Evolutionary conservation across 92 coral and sea anemone species (phyloP), one percentile per base, ranked within the genome.

Genomic region (Blastomussa wellsi): DNA sequence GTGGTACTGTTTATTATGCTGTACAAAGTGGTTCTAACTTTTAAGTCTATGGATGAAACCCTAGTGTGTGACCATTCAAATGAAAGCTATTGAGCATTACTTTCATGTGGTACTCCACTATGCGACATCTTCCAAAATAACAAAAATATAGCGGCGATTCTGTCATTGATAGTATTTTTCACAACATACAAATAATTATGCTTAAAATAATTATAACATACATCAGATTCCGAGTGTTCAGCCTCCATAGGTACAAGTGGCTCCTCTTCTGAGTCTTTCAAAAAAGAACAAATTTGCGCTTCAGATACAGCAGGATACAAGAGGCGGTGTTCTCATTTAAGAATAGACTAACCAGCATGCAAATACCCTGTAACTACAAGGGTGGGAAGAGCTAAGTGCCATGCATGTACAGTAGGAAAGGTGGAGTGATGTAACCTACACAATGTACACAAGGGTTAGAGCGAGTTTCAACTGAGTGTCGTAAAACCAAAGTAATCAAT

Each of bases 161-260:
- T 20, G 24, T 24, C 6, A 55, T 5, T 20, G 26, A 55, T 2
- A 60, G 13, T 24, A 5, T 10, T 24, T 69, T 69, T n/a, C 35
- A 69, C 74, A 32, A n/a, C 31, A 60, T n/a, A 60, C 2, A 24
- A 13, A 37, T 24, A 5, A n/a, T n/a, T 15, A 47, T 3, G 64
- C 31, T 77, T 65, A 72, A 79, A n/a, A n/a, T n/a, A n/a, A n/a
- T n/a, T 38, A 32, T 31, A 44, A 83, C 87, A 38, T 74, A 83
- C 87, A 83, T 83, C 87, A 42, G 81, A 83, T 60, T 83, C 87
- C 0, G 81, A 74, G 74, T 59, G 80, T 44, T 83, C 87, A 60
- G 55, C 39, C 24, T 83, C 87, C 29, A 60, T 39, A 17, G 74
- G 80, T 5, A 74, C 65, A 19, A 75, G 73, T 16, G 87, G 87